phyloP scores from a whole-genome alignment of 1,140 invertebrate species.

The Dinoponera quadriceps region DNA sequence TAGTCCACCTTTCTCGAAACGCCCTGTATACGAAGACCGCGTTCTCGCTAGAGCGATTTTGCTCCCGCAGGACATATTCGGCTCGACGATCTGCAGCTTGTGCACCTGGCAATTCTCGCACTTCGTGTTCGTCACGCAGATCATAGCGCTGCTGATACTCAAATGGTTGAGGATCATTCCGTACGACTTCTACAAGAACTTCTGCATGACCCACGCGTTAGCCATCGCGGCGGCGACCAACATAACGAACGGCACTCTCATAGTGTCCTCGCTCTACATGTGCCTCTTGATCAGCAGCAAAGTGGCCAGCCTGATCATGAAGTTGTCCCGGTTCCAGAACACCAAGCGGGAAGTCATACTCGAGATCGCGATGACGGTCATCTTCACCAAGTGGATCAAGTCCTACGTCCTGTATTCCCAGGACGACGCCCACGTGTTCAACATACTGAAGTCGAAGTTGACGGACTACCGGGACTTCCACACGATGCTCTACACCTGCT shows the following conservation, averaged over 20 bases:
- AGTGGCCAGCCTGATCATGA: conserved; percentile 4
- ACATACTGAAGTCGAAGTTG: conserved; percentile 92
- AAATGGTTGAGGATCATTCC: conserved; percentile 88
- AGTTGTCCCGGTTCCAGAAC: conserved; percentile 40
- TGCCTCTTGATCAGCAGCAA: conserved; percentile 81
- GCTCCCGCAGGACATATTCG: conserved; percentile 76
- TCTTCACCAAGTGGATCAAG: conserved; percentile 76
- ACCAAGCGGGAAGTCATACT: conserved; percentile 56
- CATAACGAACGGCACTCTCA: conserved; percentile 86
- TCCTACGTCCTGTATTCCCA: conserved; percentile 80
- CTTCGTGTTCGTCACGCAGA: conserved; percentile 91
- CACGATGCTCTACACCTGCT: conserved; percentile 94
- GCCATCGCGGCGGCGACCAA: conserved; percentile 85
- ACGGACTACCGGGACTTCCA: conserved; percentile 92
- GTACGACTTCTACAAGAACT: conserved; percentile 83
- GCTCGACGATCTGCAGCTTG: conserved; percentile 84
- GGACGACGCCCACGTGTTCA: conserved; percentile 91
- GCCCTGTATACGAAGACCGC: background rate
- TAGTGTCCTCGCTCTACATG: conserved; percentile 89
- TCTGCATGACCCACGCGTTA: conserved; percentile 87
- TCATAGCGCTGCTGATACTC: conserved; percentile 87
- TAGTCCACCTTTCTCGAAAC: too few species aligned
- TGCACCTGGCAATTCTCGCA: conserved; percentile 92
- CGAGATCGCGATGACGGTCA: conserved; percentile 76
- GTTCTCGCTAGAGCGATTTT: background rate